Conservation (phyloP, 2,888 invertebrate species). For the Cephus rjabovi region DNA sequence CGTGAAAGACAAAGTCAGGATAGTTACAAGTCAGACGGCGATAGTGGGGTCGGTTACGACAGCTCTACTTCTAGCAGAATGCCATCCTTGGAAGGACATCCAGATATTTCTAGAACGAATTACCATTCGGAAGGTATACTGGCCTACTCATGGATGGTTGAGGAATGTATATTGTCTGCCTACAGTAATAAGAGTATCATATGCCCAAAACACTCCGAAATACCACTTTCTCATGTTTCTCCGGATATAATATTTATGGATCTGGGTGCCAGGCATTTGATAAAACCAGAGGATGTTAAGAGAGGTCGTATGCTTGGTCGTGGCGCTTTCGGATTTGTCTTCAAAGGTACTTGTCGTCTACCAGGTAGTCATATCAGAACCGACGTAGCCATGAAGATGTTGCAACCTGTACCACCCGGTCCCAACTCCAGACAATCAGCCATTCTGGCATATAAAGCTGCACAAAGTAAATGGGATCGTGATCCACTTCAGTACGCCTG, state of each 20-base stretch:
- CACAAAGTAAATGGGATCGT: conserved; percentile 91
- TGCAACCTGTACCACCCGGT: conserved; percentile 93
- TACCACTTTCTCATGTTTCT: conserved; percentile 83
- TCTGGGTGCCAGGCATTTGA: conserved; percentile 83
- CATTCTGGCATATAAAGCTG: conserved; percentile 71
- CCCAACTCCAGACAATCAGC: conserved; percentile 76
- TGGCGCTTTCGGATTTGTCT: conserved; percentile 99
- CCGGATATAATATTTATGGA: conserved; percentile 95
- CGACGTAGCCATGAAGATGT: conserved; percentile 93
- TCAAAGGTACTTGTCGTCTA: conserved; percentile 80
- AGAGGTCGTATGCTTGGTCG: conserved; percentile 85
- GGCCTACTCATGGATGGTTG: conserved; percentile 89
- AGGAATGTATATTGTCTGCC: conserved; percentile 93
- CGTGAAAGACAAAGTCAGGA: conserved; percentile 70
- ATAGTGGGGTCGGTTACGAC: conserved; percentile 89
- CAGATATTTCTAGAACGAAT: conserved; percentile 66
- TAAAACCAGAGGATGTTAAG: conserved; percentile 85
- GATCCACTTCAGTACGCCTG: conserved; percentile 93
- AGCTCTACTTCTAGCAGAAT: conserved; percentile 80
- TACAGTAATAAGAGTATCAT: conserved; percentile 79
- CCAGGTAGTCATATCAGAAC: conserved; percentile 71
- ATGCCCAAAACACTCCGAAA: conserved; percentile 85
- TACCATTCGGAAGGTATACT: conserved; percentile 48
- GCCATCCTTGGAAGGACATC: conserved; percentile 85
- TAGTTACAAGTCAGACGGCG: conserved; percentile 84